Percentiles rank a stretch among this genome's conserved stretches.
These are phyloP conservation scores for Hypercompe scribonia DNA, from an alignment of 2,888 invertebrate species.

Conservation along the genomic window DNA sequence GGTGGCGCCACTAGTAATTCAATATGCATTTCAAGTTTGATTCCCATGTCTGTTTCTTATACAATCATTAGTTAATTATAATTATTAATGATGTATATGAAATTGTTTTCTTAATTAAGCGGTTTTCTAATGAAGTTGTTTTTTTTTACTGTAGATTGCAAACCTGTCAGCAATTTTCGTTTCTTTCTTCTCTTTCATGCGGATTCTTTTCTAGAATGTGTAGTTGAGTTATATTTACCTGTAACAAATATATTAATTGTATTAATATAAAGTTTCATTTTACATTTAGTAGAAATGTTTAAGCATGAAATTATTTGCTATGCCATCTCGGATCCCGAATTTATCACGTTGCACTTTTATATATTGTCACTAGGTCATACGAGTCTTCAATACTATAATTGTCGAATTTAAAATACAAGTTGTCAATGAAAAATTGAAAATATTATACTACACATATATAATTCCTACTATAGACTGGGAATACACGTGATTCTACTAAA, in stretches of 20 bases:
- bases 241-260: slow-evolving; percentile 4
- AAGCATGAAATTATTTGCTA: not conserved
- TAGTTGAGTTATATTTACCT: slow-evolving; percentile 6
- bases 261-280: not conserved
- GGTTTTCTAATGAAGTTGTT: not conserved
- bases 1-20: slow-evolving; percentile 84
- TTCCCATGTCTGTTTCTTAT: slow-evolving; percentile 46
- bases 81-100: not conserved
- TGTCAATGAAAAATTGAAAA: not conserved
- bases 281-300: not conserved
- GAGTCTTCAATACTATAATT: too few relatives aligned
- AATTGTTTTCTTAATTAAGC: slow-evolving; percentile 7
- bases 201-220: not conserved
- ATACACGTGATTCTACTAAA: too few relatives aligned
- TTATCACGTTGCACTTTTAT: not conserved
- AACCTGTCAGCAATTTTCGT: slow-evolving; percentile 16
- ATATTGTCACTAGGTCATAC: too few relatives aligned
- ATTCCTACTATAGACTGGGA: too few relatives aligned
- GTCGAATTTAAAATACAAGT: too few relatives aligned
- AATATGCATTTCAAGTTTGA: slow-evolving; percentile 54
- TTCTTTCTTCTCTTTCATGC: too few relatives aligned
- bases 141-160: not conserved
- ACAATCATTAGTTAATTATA: slow-evolving; percentile 9
- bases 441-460: too few relatives aligned
- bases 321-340: not conserved